These are phyloP conservation scores for Noturus placidus DNA, from an alignment of 2,113 vertebrate genomes.

Conservation along the genomic window DNA sequence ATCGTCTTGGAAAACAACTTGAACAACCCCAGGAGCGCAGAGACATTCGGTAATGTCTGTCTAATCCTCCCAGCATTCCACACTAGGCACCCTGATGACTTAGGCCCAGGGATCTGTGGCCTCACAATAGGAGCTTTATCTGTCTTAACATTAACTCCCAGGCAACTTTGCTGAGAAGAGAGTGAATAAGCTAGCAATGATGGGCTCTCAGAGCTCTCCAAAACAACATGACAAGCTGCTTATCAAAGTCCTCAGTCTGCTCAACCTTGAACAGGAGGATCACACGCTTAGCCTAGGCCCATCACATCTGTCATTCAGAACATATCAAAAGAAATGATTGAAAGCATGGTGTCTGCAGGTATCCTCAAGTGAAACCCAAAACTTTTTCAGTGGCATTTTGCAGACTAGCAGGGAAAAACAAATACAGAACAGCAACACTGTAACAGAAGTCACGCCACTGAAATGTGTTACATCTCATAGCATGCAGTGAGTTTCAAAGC, in stretches of 20 bases:
- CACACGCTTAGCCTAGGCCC: background rate
- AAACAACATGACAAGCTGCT: slow-evolving; percentile 22
- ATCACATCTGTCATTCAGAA: background rate
- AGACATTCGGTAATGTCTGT: slow-evolving; percentile 18
- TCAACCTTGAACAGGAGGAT: background rate
- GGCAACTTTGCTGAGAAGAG: slow-evolving; percentile 26
- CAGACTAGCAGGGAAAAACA: background rate
- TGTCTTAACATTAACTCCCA: slow-evolving; percentile 6
- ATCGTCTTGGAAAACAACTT: background rate
- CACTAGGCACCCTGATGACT: slow-evolving; percentile 11
- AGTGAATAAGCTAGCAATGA: background rate
- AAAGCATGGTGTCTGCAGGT: background rate
- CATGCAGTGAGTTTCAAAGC: background rate
- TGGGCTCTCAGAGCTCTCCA: background rate
- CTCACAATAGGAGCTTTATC: slow-evolving; percentile 35
- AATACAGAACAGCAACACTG: background rate
- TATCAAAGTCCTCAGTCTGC: slow-evolving; percentile 24
- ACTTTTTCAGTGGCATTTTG: background rate
- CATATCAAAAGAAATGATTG: background rate
- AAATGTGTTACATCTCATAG: background rate
- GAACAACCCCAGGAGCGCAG: background rate
- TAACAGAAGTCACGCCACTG: background rate
- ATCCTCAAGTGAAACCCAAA: background rate
- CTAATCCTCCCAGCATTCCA: slow-evolving; percentile 35
- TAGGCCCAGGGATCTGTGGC: background rate